These are phyloP conservation scores for Caenorhabditis sp. DNA, from an alignment of 2,888 invertebrate species.

Conservation along the genomic window DNA sequence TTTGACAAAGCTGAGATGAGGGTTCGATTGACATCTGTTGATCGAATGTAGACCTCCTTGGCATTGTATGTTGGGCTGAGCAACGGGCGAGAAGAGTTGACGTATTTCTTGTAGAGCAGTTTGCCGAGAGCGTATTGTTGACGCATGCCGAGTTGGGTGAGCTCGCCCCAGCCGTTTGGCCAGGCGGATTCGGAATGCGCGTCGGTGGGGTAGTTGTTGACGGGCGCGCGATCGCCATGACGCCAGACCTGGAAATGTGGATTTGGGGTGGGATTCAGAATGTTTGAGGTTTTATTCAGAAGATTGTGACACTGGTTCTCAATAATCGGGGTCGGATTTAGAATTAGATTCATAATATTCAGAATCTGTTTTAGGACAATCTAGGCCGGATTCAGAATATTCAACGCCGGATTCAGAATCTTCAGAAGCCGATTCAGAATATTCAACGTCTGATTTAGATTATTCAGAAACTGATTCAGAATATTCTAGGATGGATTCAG, in stretches of 20 bases:
- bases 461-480: too few relatives aligned
- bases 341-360: too few relatives aligned
- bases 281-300: too few relatives aligned
- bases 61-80: constrained; percentile 42
- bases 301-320: too few relatives aligned
- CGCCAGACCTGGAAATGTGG: constrained; percentile 81
- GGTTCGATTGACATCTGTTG: constrained; percentile 72
- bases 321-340: too few relatives aligned
- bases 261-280: too few relatives aligned
- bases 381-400: too few relatives aligned
- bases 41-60: constrained; percentile 69
- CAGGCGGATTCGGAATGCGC: constrained; percentile 82
- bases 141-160: constrained; percentile 78
- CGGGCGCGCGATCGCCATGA: constrained; percentile 88
- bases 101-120: constrained; percentile 49
- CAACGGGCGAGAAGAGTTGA: constrained; percentile 44
- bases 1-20: constrained; percentile 84
- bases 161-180: constrained; percentile 86
- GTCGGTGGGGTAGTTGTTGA: constrained; percentile 83
- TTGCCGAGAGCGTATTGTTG: constrained; percentile 62
- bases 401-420: too few relatives aligned
- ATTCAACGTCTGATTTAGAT: too few relatives aligned
- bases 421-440: too few relatives aligned
- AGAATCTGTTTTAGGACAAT: too few relatives aligned
- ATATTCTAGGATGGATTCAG: too few relatives aligned